Evolutionary conservation across 92 coral and sea anemone genomes (phyloP), one percentile per base, ranked within the genome.

Genomic region (Bergia puertoricense): DNA sequence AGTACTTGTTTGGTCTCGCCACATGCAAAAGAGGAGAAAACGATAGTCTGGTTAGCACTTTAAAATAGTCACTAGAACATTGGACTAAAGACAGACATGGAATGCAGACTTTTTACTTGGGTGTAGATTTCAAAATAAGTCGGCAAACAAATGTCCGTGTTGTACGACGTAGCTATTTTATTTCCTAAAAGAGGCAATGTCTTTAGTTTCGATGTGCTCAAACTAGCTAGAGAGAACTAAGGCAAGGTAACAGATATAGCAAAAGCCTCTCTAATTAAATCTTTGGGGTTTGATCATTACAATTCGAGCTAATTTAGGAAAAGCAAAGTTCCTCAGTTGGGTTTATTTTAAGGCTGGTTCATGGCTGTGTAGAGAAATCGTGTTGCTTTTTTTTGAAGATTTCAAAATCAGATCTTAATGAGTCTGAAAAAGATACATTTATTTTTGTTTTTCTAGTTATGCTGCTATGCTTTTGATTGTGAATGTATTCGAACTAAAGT

Each of bases 251-350:
- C 62, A 69, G 11, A 36, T 16, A 6, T 14, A 11, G 39, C 23
- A 44, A 82, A 66, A 59, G 87, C 87, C 87, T 84, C 87, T 84
- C 79, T 84, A 46, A 84, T 84, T 76, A 82, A 82, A 43, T 44
- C 43, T 82, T 82, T 66, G 45, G 56, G 79, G 78, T 84, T 81
- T 15, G 45, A 81, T 62, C 62, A 39, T 39, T 65, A 40, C 71
- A 67, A 67, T 50, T 65, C 39, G 50, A 18, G 85, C 45, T 81
- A 57, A 56, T 56, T 8, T n/a, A 79, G 38, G 6, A 41, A 77
- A 54, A 44, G n/a, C 2, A 79, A 30, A 50, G 22, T 23, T 40
- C 59, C 16, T 54, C 39, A 2, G 5, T 57, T 82, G 75, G 75
- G 22, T 40, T 23, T 43, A 37, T 43, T 82, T 42, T 66, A 43